Evolutionary conservation across 2,888 invertebrate genomes (phyloP).

Genomic region (Helleia helle): DNA sequence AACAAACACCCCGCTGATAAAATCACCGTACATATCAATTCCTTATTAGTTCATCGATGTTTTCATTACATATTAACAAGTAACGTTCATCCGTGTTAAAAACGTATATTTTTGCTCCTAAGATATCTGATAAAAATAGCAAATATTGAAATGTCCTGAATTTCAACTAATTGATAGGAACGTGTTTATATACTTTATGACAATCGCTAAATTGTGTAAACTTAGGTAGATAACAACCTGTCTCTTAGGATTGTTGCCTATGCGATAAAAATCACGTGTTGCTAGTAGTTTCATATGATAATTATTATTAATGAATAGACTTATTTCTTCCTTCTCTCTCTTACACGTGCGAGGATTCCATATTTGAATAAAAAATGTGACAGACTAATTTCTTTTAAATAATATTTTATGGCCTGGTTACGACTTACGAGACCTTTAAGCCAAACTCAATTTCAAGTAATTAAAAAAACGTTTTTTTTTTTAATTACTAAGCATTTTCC

Average conservation of each 20-base stretch:
- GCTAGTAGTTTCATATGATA: no score
- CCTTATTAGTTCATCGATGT: conserved; percentile 1
- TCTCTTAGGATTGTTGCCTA: not conserved
- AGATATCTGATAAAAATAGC: no score
- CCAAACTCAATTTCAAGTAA: no score
- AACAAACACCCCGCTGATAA: conserved; percentile 28
- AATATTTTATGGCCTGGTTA: no score
- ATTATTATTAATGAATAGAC: no score
- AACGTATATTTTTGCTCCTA: not conserved
- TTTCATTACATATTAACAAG: not conserved
- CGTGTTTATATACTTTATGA: not conserved
- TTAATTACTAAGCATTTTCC: no score
- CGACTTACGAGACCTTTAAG: no score
- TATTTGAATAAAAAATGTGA: not conserved
- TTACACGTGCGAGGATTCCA: no score
- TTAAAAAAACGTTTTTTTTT: no score
- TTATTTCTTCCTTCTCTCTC: not conserved
- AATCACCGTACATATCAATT: conserved; percentile 11
- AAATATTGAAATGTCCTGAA: conserved; percentile 4
- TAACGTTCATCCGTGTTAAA: not conserved
- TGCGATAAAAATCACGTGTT: not conserved
- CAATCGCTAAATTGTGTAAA: not conserved
- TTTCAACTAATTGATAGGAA: not conserved
- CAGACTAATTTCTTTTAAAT: no score
- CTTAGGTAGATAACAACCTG: not conserved